Conservation (phyloP, 2,888 invertebrate species). For the Pyrrhia umbra region DNA sequence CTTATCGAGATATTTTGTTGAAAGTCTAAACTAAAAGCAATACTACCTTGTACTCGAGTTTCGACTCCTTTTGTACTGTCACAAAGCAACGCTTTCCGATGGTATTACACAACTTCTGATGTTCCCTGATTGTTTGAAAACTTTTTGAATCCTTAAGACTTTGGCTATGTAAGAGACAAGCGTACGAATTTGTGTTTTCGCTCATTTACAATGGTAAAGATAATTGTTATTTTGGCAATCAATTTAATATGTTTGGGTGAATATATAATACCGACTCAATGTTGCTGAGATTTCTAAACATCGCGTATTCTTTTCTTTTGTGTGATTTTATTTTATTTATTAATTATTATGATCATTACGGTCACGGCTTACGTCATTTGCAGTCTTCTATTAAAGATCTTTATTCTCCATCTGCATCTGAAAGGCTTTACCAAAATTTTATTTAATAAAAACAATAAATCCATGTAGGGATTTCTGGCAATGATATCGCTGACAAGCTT, state of each 20-base stretch:
- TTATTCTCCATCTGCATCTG: no score
- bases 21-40: constrained; percentile 74
- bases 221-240: constrained; percentile 1
- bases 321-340: no score
- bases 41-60: constrained; percentile 68
- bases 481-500: no score
- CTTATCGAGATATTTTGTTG: constrained; percentile 69
- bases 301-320: no score
- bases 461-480: no score
- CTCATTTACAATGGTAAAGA: constrained; percentile 43
- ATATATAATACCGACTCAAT: no score
- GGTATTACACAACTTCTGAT: constrained; percentile 82
- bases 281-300: neutral
- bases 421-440: no score
- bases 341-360: no score
- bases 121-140: constrained; percentile 68
- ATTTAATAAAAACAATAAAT: no score
- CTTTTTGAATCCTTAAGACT: constrained; percentile 65
- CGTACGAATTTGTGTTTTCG: constrained; percentile 7
- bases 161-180: constrained; percentile 21
- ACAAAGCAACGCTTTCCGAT: constrained; percentile 73
- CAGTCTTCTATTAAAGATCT: no score
- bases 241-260: no score
- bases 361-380: no score
- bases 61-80: constrained; percentile 62